These are phyloP conservation scores for Schizaphis graminum DNA, from an alignment of 2,888 invertebrate species.

Conservation along the genomic window DNA sequence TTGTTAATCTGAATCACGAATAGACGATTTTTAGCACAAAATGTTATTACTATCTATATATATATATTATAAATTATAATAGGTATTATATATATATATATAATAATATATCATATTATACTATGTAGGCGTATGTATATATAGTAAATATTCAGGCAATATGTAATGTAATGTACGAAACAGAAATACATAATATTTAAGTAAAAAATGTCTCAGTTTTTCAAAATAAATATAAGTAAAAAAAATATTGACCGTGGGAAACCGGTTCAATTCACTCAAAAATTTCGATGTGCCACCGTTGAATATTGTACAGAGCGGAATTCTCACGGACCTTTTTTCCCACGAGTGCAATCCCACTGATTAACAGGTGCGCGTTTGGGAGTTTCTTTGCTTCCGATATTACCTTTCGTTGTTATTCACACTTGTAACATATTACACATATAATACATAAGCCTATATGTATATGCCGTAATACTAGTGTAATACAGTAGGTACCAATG, in stretches of 20 bases:
- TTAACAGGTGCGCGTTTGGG: conserved; percentile 66
- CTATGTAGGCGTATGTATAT: not conserved
- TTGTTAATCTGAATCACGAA: not conserved
- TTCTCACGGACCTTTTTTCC: conserved; percentile 66
- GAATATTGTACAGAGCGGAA: conserved; percentile 61
- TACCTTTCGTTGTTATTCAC: conserved; percentile 60
- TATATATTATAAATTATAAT: not conserved
- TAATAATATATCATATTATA: not conserved
- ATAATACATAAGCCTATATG: not conserved
- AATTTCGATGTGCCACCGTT: conserved; percentile 66
- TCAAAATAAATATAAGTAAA: conserved; percentile 31
- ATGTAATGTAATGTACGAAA: conserved; percentile 27
- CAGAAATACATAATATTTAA: not conserved
- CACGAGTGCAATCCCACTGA: conserved; percentile 66
- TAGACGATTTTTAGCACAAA: not conserved
- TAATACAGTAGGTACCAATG: not conserved
- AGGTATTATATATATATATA: not conserved
- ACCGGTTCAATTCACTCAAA: conserved; percentile 62
- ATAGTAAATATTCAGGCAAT: not conserved
- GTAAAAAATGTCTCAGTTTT: conserved; percentile 58
- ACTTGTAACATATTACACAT: conserved; percentile 10
- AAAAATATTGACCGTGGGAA: conserved; percentile 62
- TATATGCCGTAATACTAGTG: not conserved
- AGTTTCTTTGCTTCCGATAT: conserved; percentile 64
- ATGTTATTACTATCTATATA: no score